Evolutionary conservation across 1,140 invertebrate genomes (phyloP).

Genomic region (Bombus breviceps): DNA sequence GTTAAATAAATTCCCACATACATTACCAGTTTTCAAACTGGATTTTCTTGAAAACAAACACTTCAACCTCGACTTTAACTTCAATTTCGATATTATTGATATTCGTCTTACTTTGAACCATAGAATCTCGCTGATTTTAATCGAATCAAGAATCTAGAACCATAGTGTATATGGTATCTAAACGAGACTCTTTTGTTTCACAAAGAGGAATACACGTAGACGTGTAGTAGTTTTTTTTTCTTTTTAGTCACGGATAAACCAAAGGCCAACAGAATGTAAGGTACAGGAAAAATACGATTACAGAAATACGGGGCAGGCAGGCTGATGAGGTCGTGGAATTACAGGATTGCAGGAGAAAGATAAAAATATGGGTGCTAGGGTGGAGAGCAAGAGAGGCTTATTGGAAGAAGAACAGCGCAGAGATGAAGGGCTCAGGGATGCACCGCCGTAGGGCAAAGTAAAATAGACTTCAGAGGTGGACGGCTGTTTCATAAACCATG

Average conservation of each 20-base stretch:
- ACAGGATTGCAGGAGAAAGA: slow-evolving; percentile 9
- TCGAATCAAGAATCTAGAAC: too few relatives aligned
- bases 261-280: not conserved
- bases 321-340: slow-evolving; percentile 13
- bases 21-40: too few relatives aligned
- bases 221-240: not conserved
- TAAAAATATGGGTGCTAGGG: slow-evolving; percentile 13
- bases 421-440: slow-evolving; percentile 21
- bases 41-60: too few relatives aligned
- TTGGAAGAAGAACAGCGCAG: slow-evolving; percentile 1
- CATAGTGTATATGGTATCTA: too few relatives aligned
- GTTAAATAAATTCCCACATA: too few relatives aligned
- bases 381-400: not conserved
- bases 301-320: slow-evolving; percentile 2
- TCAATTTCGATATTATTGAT: too few relatives aligned
- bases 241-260: not conserved
- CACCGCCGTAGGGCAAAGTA: slow-evolving; percentile 3
- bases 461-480: slow-evolving; percentile 4
- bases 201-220: not conserved
- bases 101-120: too few relatives aligned
- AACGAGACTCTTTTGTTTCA: not conserved
- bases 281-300: slow-evolving; percentile 2
- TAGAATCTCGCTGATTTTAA: too few relatives aligned
- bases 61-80: too few relatives aligned
- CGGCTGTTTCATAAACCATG: slow-evolving; percentile 7